Conservation (phyloP, 1,140 invertebrate genomes). For the Ceratina calcarata region DNA sequence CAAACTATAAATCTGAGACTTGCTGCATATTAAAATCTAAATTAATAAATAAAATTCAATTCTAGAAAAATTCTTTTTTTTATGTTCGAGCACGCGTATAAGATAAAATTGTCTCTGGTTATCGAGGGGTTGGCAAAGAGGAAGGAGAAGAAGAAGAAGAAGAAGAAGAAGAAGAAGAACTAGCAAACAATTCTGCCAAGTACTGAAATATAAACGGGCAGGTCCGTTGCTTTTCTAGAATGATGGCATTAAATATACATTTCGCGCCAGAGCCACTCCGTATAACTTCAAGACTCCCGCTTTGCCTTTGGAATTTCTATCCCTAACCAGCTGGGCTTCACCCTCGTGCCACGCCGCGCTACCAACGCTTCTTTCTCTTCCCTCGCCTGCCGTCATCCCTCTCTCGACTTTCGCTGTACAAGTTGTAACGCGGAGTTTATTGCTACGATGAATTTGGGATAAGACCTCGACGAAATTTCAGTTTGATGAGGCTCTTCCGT, state of each 20-base stretch:
- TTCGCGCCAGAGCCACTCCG: conserved; percentile 41
- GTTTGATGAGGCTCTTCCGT: conserved; percentile 63
- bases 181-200: conserved; percentile 67
- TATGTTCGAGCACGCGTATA: not conserved
- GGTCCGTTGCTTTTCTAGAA: conserved; percentile 61
- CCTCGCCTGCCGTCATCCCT: conserved; percentile 14
- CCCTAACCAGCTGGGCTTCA: conserved; percentile 34
- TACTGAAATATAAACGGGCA: conserved; percentile 66
- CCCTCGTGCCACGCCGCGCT: not conserved
- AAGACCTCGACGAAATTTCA: conserved; percentile 66
- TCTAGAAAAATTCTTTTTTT: not conserved
- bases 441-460: conserved; percentile 71
- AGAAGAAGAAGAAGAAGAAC: conserved; percentile 39
- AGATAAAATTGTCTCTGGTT: not conserved
- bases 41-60: too few relatives aligned
- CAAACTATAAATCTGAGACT: too few relatives aligned
- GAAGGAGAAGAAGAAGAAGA: too few relatives aligned
- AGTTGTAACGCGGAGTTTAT: conserved; percentile 68
- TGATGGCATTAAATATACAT: conserved; percentile 71
- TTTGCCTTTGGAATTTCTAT: conserved; percentile 51
- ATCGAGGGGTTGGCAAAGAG: conserved; percentile 18
- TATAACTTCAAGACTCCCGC: conserved; percentile 43
- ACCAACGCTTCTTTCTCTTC: conserved; percentile 33
- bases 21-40: too few relatives aligned
- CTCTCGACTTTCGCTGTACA: conserved; percentile 33